Evolutionary conservation across 1,140 invertebrate species (phyloP).

Genomic region (Heterodera schachtii): DNA sequence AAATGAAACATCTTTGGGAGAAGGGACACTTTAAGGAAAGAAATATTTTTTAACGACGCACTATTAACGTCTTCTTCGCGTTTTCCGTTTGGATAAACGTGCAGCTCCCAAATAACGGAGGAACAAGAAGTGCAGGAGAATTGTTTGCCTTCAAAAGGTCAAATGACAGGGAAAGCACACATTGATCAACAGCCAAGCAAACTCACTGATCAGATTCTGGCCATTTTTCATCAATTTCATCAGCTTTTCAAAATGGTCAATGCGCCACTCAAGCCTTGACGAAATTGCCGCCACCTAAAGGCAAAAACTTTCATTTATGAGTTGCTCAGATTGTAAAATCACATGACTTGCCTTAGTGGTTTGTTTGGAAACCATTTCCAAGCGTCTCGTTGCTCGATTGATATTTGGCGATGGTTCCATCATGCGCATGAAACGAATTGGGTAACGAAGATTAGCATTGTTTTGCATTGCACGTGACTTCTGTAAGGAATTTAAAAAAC

Average conservation of each 20-base stretch:
- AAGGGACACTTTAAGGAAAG: neutral
- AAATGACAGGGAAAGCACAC: neutral
- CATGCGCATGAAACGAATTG: slow-evolving; percentile 26
- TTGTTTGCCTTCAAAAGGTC: slow-evolving; percentile 26
- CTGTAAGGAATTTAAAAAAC: no score
- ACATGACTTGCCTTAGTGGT: slow-evolving; percentile 15
- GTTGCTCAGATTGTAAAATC: neutral
- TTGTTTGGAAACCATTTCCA: slow-evolving; percentile 35
- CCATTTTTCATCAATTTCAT: slow-evolving; percentile 63
- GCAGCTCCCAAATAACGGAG: slow-evolving; percentile 60
- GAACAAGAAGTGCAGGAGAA: slow-evolving; percentile 47
- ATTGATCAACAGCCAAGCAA: neutral
- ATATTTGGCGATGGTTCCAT: slow-evolving; percentile 22
- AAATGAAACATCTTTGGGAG: slow-evolving; percentile 54
- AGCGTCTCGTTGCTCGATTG: slow-evolving; percentile 1
- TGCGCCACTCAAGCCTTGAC: slow-evolving; percentile 43
- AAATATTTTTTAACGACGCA: slow-evolving; percentile 3
- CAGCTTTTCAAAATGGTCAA: slow-evolving; percentile 57
- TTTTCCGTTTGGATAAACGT: slow-evolving; percentile 65
- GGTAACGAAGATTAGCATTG: slow-evolving; percentile 24
- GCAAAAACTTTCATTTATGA: neutral
- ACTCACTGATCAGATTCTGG: slow-evolving; percentile 56
- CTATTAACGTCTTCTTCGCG: slow-evolving; percentile 58
- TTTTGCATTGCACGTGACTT: slow-evolving; percentile 1
- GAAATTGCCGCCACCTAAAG: slow-evolving; percentile 40